Evolutionary conservation across 2,113 vertebrate genomes (phyloP), one percentile per base, ranked within the genome.

Genomic region (Dolichotis patagonum): DNA sequence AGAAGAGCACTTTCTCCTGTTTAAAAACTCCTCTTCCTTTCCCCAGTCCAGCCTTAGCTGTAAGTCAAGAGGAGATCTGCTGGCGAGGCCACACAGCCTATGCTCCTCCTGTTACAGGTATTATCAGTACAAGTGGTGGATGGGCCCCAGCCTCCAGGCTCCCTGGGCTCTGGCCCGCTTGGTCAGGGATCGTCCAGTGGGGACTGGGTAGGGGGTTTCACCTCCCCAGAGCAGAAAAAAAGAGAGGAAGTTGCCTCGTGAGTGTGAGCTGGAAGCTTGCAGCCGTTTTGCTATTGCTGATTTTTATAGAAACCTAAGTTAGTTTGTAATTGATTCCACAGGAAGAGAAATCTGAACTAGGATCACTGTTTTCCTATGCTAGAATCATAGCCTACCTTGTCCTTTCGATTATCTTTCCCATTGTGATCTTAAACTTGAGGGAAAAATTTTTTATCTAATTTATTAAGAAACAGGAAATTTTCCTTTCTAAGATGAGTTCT

Each of bases 391-490:
- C 84, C 93, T 71, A 32, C 69, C 88, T 58, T 32, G 38, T n/a
- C 75, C 90, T 75, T 91, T n/a, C 58, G 14, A 69, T 96, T 82
- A 35, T 75, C 90, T 91, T 46, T 24, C 82, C n/a, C 38, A 77
- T 94, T 87, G 92, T 98, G 89, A 96, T 98, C 97, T 95, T 97
- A 96, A 97, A 98, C 94, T 98, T 97, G 91, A 98, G 97, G 97
- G 97, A 17, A 52, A 60, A 97, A 97, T 97, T 19, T 49, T 87
- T 97, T 98, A 98, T 96, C 84, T 99, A 98, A 97, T 98, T 98
- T 98, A 98, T 98, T 98, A 78, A 94, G 46, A 97, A 96, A 96
- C 96, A 97, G 96, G 91, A 97, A 94, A 90, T 87, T 98, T 98
- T 93, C 98, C 98, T 98, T 98, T 97, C 98, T 98, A 98, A 98